These are phyloP conservation scores for Protobothrops flavoviridis DNA, from an alignment of 2,113 vertebrate genomes.

Conservation along the genomic window DNA sequence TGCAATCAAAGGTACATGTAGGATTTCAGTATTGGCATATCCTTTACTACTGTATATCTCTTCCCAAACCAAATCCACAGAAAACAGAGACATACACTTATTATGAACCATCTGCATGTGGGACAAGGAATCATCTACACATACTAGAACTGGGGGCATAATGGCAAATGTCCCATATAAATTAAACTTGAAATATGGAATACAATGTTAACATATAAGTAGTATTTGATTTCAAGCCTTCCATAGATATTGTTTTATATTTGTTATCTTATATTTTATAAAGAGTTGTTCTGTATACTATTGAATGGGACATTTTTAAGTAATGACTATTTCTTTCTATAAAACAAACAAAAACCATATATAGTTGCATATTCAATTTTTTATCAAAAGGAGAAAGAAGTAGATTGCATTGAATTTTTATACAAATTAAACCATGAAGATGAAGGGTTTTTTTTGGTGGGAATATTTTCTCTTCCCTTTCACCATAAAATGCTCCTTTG, in stretches of 20 bases:
- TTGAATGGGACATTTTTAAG: neutral
- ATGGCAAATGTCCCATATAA: neutral
- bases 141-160: neutral
- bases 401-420: neutral
- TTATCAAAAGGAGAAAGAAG: neutral
- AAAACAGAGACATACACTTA: neutral
- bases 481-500: slow-evolving; percentile 33
- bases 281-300: neutral
- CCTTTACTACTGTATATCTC: neutral
- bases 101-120: neutral
- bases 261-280: neutral
- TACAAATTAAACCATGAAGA: neutral
- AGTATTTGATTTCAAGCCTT: neutral
- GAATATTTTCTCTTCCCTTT: neutral
- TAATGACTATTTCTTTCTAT: neutral
- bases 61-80: neutral
- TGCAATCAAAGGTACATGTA: neutral
- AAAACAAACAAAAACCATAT: neutral
- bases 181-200: neutral
- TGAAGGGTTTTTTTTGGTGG: neutral
- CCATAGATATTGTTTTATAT: neutral
- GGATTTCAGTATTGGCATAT: neutral
- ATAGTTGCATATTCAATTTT: neutral
- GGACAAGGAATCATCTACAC: neutral
- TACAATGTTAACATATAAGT: neutral